Evolutionary conservation across 2,888 invertebrate species (phyloP).

Genomic region (Campoplex nolae): DNA sequence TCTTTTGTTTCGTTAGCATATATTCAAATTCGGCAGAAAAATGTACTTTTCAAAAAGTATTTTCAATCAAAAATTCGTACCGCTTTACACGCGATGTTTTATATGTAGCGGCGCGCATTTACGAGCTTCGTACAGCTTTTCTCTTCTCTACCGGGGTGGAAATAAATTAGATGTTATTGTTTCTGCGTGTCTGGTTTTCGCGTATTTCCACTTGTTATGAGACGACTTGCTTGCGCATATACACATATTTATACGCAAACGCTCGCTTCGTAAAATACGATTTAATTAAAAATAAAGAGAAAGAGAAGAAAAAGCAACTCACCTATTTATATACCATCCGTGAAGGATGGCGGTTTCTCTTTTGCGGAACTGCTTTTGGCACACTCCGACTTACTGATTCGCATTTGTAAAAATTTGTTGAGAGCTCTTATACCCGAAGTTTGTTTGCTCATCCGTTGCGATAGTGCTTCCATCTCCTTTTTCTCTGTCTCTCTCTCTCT

Average conservation of each 20-base stretch:
- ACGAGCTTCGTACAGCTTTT: background rate
- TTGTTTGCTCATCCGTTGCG: constrained; percentile 59
- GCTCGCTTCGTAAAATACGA: constrained; percentile 50
- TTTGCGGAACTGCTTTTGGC: constrained; percentile 24
- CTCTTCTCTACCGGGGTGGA: constrained; percentile 6
- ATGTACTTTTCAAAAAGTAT: background rate
- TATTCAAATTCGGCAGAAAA: background rate
- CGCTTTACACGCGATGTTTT: background rate
- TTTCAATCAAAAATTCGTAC: background rate
- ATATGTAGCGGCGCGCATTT: background rate
- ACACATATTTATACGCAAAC: constrained; percentile 17
- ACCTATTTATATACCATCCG: background rate
- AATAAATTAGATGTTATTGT: constrained; percentile 50
- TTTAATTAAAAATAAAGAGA: constrained; percentile 56
- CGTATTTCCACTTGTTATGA: constrained; percentile 22
- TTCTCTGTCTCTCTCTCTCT: background rate
- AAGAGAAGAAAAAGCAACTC: background rate
- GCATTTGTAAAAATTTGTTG: constrained; percentile 41
- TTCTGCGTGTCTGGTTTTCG: constrained; percentile 29
- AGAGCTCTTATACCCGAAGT: constrained; percentile 41
- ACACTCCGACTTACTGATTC: constrained; percentile 48
- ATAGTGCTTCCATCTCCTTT: constrained; percentile 38
- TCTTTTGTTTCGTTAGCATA: background rate
- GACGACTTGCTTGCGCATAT: background rate
- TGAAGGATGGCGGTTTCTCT: constrained; percentile 20